Conservation (phyloP, 1,140 invertebrate species). For the Drosophila repletoides region DNA sequence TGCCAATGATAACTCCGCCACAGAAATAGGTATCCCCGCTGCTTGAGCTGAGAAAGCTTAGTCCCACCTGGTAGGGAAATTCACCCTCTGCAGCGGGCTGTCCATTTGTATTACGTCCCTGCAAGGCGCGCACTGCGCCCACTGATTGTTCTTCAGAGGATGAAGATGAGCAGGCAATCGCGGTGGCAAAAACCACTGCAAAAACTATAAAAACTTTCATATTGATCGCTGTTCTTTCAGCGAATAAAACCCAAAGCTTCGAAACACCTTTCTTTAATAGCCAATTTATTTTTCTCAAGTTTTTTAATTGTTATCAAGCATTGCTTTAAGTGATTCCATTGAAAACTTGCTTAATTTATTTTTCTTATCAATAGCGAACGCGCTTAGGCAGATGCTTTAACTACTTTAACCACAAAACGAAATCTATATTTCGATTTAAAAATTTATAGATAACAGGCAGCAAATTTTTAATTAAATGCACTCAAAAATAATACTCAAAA, state of each 20-base stretch:
- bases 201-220: constrained; percentile 31
- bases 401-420: too few relatives aligned
- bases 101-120: constrained; percentile 41
- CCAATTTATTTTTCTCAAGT: not conserved
- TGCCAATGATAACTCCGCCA: constrained; percentile 84
- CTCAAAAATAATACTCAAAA: too few relatives aligned
- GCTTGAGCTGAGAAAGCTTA: constrained; percentile 65
- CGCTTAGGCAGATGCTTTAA: too few relatives aligned
- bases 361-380: not conserved
- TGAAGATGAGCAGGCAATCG: not conserved
- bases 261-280: not conserved
- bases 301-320: not conserved
- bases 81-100: constrained; percentile 59
- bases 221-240: constrained; percentile 4
- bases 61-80: constrained; percentile 83
- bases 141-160: not conserved
- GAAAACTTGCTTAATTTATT: not conserved
- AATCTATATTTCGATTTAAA: too few relatives aligned
- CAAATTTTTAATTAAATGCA: too few relatives aligned
- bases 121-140: not conserved
- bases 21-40: constrained; percentile 81
- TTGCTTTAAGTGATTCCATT: not conserved
- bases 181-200: constrained; percentile 19
- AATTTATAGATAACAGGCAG: too few relatives aligned
- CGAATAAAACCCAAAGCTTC: not conserved